Base-by-base conservation (phyloP, 2,888 invertebrate genomes). In the Rhyacophila evoluta region DNA sequence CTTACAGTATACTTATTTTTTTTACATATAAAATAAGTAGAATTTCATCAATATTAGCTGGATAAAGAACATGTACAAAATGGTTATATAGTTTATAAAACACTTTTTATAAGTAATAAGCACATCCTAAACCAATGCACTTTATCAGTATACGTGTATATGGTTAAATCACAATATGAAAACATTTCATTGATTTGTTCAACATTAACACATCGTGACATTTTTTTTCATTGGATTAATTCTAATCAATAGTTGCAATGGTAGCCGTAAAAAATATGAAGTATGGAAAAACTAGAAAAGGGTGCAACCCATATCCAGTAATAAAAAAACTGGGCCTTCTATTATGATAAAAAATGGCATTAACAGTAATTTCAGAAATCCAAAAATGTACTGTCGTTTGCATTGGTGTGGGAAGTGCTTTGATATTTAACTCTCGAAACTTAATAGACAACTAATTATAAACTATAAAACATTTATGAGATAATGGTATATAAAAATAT, bases 391-490 rank as follows among this genome's bases (percentile, higher is more conserved):
- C 39, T 12, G 15, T 1, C 5, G 12, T 12, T 55, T 55, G 55
- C 55, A 55, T 55, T 55, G 55, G 55, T 6, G 19, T 55, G 55
- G 55, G 55, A 19, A 55, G 15, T 25, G 55, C 19, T 55, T 55
- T 55, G 10, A 19, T 55, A 55, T 55, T 55, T 25, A 55, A 25
- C 55, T 19, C 19, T 55, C 19, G 6, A 55, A 55, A 55, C 55
- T 55, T 55, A 55, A 55, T 55, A 55, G 6, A 25, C 5, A 55
- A 55, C 10, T 55, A 55, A 55, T 25, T 25, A 19, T 25, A 25
- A 55, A 55, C 55, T 55, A 55, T 55, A 55, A 55, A 55, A 55
- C 55, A 55, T 55, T 55, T 55, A 55, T 55, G 55, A 25, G 41
- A 10, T 55, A 55, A 8, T 55, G 29, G 29, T 55, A 12, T 55